Evolutionary conservation across 2,113 vertebrate species (phyloP).

Genomic region (Myotis lucifugus): DNA sequence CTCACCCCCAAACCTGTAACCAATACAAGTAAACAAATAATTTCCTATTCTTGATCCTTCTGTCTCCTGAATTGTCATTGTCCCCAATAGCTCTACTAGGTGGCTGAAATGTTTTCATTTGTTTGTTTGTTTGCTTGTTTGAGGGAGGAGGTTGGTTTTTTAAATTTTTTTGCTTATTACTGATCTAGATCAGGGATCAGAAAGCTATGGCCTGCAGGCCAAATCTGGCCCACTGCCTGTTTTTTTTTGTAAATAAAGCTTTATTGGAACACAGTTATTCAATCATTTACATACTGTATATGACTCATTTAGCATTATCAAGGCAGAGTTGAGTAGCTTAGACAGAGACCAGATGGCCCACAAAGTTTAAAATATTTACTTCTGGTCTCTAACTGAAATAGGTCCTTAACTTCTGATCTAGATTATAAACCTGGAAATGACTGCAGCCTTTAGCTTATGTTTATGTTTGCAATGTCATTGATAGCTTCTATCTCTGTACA

Average conservation of each 20-base stretch:
- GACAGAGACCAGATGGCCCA: background rate
- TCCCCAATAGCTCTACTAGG: background rate
- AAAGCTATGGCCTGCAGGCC: background rate
- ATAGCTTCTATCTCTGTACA: background rate
- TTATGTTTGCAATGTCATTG: background rate
- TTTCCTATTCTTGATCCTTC: background rate
- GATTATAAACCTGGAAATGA: background rate
- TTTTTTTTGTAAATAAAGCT: background rate
- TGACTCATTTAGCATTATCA: background rate
- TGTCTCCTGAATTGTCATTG: background rate
- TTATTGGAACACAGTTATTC: background rate
- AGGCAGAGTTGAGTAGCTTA: background rate
- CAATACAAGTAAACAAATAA: background rate
- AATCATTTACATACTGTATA: background rate
- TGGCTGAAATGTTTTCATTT: background rate
- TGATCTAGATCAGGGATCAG: background rate
- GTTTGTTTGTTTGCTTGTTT: background rate
- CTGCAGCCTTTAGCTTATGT: background rate
- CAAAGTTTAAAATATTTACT: background rate
- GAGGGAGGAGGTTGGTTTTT: background rate
- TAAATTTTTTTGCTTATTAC: background rate
- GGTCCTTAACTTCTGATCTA: background rate
- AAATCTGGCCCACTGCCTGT: background rate
- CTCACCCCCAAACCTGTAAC: background rate
- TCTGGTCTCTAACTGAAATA: background rate